Base-by-base conservation (phyloP, 2,113 vertebrate species). In the Phaethon lepturus region DNA sequence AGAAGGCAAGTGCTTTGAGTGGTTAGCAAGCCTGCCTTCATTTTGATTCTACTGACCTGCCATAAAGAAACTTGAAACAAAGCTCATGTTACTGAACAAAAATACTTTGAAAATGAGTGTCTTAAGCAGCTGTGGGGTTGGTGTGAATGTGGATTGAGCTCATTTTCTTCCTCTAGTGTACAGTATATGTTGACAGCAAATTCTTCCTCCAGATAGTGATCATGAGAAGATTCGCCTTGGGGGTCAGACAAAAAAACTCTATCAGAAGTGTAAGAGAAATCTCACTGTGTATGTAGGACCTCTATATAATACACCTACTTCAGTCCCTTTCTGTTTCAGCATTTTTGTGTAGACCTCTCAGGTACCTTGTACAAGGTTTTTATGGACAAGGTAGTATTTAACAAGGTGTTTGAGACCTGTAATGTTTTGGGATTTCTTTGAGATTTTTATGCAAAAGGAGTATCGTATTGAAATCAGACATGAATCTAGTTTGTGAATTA, bases 21-120 rank as follows among this genome's bases (percentile, higher is more conserved):
- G 56, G 56, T 86, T 71, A 88, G 64, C 52, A 81, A 88, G 44
- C 44, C 49, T 91, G 56, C 56, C 59, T 83, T 96, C 31, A 33
- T 73, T 86, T 90, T 86, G 40, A 71, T 88, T 73, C 52, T 86
- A 25, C 62, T 76, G 64, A 52, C 55, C 56, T 88, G 63, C 82
- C 67, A 77, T 59, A 90, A 83, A 58, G 68, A 86, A 90, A 59
- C 72, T 80, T 85, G 62, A 94, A 95, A 90, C 69, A 86, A 76
- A 83, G 33, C 47, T 77, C 47, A 31, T 84, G 79, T 80, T 88
- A 63, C 75, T 42, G 64, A 66, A 78, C 47, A 92, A 71, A 93
- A 60, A 29, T 35, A 71, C 63, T 90, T 92, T 93, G 47, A 84
- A 91, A 84, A 75, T 78, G 0, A 81, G 13, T 81, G 25, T 91